phyloP scores from a whole-genome alignment of 1,140 invertebrate species.

The Eriocheir sinensis region DNA sequence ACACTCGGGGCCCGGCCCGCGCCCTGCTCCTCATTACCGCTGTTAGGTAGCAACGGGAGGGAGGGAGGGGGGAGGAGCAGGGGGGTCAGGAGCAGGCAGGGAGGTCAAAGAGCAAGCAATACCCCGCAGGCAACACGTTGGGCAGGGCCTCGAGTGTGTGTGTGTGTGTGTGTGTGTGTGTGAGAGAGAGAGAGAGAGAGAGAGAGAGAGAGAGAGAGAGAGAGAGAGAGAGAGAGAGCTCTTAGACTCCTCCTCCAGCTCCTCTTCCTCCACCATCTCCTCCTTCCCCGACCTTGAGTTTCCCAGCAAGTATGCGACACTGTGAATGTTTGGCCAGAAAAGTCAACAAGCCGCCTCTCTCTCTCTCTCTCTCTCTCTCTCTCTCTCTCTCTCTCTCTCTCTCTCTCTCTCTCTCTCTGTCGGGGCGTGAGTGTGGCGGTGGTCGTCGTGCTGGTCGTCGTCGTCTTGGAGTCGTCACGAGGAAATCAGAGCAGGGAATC shows the following conservation, averaged over 20 bases:
- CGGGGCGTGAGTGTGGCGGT: background rate
- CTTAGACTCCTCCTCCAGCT: background rate
- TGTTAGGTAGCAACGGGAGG: too few relatives aligned
- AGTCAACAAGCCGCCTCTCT: background rate
- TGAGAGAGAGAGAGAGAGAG: conserved; percentile 17
- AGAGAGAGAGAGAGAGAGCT: conserved; percentile 7
- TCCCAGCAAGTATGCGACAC: background rate
- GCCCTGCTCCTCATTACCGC: too few relatives aligned
- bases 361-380: conserved; percentile 52
- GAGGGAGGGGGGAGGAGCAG: too few relatives aligned
- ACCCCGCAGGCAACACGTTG: too few relatives aligned
- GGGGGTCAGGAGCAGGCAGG: background rate
- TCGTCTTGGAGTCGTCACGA: too few relatives aligned
- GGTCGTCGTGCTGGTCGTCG: too few relatives aligned
- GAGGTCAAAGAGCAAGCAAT: background rate
- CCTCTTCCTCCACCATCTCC: background rate
- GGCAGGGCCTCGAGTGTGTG: too few relatives aligned
- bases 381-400: conserved; percentile 69
- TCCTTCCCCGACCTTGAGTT: background rate
- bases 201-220: conserved; percentile 17
- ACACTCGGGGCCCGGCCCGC: background rate
- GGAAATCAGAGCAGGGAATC: too few relatives aligned
- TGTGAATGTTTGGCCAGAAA: conserved; percentile 5
- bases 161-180: too few relatives aligned
- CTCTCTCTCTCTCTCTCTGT: conserved; percentile 59